These are phyloP conservation scores for Hyperopisus bebe DNA, from an alignment of 2,113 vertebrate species.

Conservation along the genomic window DNA sequence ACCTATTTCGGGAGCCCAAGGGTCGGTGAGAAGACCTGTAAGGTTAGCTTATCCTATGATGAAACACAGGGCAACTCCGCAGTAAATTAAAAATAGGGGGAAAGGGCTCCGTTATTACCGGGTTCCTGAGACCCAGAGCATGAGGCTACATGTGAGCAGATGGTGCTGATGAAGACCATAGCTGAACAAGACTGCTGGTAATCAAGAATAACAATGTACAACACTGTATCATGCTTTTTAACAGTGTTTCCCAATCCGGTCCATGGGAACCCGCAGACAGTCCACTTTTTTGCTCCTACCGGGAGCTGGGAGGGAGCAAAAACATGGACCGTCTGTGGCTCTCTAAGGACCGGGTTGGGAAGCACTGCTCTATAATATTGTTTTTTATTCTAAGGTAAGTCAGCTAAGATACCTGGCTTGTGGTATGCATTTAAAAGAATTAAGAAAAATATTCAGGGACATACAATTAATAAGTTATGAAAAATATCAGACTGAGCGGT, in stretches of 20 bases:
- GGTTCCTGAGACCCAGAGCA: slow-evolving; percentile 1
- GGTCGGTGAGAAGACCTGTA: slow-evolving; percentile 56
- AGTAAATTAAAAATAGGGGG: slow-evolving; percentile 49
- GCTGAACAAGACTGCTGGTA: not conserved
- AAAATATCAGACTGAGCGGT: not conserved
- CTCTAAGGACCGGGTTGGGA: not conserved
- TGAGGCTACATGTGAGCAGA: not conserved
- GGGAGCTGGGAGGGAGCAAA: not conserved
- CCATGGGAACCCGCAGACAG: not conserved
- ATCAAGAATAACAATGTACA: not conserved
- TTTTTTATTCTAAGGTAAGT: not conserved
- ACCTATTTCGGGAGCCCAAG: slow-evolving; percentile 55
- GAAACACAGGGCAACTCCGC: slow-evolving; percentile 52
- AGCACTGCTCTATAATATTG: not conserved
- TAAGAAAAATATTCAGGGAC: not conserved
- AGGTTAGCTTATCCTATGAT: slow-evolving; percentile 61
- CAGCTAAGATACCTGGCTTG: not conserved
- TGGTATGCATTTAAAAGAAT: not conserved
- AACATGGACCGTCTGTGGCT: not conserved
- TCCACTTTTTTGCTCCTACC: not conserved
- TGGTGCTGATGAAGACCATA: not conserved
- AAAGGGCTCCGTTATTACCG: slow-evolving; percentile 10
- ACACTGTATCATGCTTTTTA: not conserved
- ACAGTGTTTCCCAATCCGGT: not conserved
- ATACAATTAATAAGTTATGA: not conserved